These are phyloP conservation scores for Macrobrachium nipponense DNA, from an alignment of 1,140 invertebrate genomes.

Conservation along the genomic window DNA sequence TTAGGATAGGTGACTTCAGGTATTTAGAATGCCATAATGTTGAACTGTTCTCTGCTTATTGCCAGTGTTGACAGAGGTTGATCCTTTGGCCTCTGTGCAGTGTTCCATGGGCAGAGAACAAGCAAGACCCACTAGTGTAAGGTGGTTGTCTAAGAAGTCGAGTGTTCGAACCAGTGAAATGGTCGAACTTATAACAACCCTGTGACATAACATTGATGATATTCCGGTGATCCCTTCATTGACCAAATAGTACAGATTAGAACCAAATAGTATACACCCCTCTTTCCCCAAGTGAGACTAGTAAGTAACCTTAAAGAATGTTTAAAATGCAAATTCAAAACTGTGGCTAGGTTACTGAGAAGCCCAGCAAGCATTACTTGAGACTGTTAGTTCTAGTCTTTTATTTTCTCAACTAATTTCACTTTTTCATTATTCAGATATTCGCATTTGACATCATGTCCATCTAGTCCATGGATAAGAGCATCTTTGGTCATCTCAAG, in stretches of 20 bases:
- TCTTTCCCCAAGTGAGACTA: constrained; percentile 43
- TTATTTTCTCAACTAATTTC: constrained; percentile 26
- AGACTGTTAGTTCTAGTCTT: constrained; percentile 42
- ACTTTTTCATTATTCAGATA: constrained; percentile 19
- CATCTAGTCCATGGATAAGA: constrained; percentile 19
- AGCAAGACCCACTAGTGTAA: constrained; percentile 6
- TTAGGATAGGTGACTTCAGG: constrained; percentile 49
- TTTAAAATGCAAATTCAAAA: constrained; percentile 1
- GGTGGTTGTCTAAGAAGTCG: constrained; percentile 7
- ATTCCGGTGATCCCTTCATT: constrained; percentile 45
- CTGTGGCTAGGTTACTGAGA: constrained; percentile 33
- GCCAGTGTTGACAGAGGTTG: constrained; percentile 37
- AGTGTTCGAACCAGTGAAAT: constrained; percentile 39
- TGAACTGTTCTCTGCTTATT: constrained; percentile 48
- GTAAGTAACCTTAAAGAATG: constrained; percentile 31
- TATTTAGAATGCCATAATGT: constrained; percentile 58
- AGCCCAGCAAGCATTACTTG: constrained; percentile 22
- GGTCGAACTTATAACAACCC: constrained; percentile 23
- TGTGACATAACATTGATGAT: constrained; percentile 24
- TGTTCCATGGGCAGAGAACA: constrained; percentile 1
- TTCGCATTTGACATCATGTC: constrained; percentile 5
- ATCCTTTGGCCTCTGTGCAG: constrained; percentile 4
- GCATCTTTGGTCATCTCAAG: constrained; percentile 12
- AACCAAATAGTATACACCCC: constrained; percentile 39
- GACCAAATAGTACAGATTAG: constrained; percentile 48